A percentile compares a stretch with the other conserved stretches of the same genome.
phyloP scores from a whole-genome alignment of 2,888 invertebrate species.

The Drosophila macrospina region DNA sequence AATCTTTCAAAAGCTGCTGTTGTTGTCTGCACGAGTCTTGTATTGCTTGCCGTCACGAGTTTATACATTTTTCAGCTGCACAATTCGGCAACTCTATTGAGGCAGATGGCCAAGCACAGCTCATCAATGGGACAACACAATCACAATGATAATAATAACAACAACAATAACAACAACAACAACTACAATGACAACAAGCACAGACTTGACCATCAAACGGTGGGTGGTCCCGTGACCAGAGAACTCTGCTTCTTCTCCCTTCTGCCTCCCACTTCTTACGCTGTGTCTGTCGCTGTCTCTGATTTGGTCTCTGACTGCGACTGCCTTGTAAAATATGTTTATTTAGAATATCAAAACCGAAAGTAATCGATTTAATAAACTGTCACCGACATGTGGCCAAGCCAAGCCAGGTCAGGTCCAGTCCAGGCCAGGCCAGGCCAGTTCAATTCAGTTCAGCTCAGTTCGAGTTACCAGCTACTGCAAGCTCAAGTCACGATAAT shows the following conservation, averaged over 20 bases:
- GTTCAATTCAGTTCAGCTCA: background rate
- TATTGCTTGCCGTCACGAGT: conserved; percentile 58
- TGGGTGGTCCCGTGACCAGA: conserved; percentile 57
- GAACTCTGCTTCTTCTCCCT: background rate
- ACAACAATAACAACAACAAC: conserved; percentile 5
- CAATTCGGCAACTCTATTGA: conserved; percentile 20
- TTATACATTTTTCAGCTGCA: conserved; percentile 54
- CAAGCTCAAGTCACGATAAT: conserved; percentile 84
- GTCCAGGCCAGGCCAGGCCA: background rate
- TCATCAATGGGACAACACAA: conserved; percentile 40
- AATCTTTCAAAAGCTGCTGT: conserved; percentile 62
- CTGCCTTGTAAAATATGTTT: conserved; percentile 71
- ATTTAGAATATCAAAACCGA: conserved; percentile 81
- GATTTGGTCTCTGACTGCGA: background rate
- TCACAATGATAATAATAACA: conserved; percentile 6
- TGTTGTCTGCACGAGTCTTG: conserved; percentile 24
- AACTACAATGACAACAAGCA: conserved; percentile 7
- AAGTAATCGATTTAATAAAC: conserved; percentile 85
- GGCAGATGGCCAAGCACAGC: conserved; percentile 28
- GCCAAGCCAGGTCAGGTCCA: conserved; percentile 1
- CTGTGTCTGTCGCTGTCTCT: background rate
- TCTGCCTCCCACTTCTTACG: background rate
- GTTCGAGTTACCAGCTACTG: conserved; percentile 43
- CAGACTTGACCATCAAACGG: conserved; percentile 58
- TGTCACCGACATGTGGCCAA: conserved; percentile 83